These are phyloP conservation scores for Yponomeuta malinellus DNA, from an alignment of 2,888 invertebrate genomes.

Conservation along the genomic window DNA sequence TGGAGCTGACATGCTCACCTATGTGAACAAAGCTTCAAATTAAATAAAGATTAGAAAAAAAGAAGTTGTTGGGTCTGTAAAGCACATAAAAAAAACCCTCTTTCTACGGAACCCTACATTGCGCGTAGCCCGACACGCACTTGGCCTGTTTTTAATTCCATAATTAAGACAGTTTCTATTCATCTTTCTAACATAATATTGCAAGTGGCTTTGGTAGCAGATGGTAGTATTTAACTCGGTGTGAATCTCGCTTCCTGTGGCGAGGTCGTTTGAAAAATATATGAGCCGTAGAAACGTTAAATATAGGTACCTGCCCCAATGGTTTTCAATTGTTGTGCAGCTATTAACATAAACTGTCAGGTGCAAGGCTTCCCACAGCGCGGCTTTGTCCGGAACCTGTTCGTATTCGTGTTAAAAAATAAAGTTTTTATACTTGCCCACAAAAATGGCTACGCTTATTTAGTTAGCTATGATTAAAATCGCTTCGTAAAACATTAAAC, in stretches of 20 bases:
- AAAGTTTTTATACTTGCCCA: background rate
- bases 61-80: no score
- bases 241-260: background rate
- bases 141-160: no score
- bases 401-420: slow-evolving; percentile 11
- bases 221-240: background rate
- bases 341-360: slow-evolving; percentile 11
- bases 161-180: no score
- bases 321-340: slow-evolving; percentile 9
- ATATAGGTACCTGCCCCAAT: background rate
- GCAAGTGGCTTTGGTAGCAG: no score
- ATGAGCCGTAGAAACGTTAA: background rate
- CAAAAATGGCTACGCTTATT: slow-evolving; percentile 3
- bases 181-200: no score
- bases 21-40: no score
- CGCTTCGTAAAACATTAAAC: background rate
- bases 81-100: no score
- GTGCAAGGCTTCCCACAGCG: slow-evolving; percentile 8
- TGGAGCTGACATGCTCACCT: no score
- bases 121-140: no score
- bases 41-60: no score
- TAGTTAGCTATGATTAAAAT: background rate
- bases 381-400: background rate
- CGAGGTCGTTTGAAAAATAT: background rate
- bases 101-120: no score